Evolutionary conservation across 2,113 vertebrate species (phyloP).

Genomic region (Prinia subflava): DNA sequence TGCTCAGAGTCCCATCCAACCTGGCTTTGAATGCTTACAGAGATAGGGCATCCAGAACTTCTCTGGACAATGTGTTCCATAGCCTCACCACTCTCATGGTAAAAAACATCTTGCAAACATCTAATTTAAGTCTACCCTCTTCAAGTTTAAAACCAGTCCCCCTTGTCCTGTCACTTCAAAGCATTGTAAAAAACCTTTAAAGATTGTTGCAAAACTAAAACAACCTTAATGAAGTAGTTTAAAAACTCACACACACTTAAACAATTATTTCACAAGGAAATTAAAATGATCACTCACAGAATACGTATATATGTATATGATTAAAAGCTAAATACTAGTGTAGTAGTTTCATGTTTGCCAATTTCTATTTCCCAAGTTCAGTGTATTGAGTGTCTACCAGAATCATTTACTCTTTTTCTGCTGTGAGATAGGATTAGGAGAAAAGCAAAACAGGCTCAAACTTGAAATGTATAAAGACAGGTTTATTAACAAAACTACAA

Average conservation of each 20-base stretch:
- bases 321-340: neutral
- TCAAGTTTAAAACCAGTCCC: neutral
- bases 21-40: neutral
- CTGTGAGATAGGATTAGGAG: too few relatives aligned
- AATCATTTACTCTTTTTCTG: too few relatives aligned
- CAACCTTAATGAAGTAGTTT: neutral
- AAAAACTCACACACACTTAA: neutral
- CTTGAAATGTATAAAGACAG: too few relatives aligned
- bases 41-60: neutral
- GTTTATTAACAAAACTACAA: too few relatives aligned
- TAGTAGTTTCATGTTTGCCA: too few relatives aligned
- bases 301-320: neutral
- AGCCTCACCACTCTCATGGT: accelerated
- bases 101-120: neutral
- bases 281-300: neutral
- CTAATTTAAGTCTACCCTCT: neutral
- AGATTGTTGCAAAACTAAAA: neutral
- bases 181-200: neutral
- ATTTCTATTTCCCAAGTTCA: too few relatives aligned
- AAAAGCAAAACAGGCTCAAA: too few relatives aligned
- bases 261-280: neutral
- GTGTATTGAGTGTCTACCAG: too few relatives aligned
- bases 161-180: neutral
- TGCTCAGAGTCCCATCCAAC: neutral
- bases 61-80: neutral